Evolutionary conservation across 2,113 vertebrate genomes (phyloP).

Genomic region (Laticauda laticaudata): DNA sequence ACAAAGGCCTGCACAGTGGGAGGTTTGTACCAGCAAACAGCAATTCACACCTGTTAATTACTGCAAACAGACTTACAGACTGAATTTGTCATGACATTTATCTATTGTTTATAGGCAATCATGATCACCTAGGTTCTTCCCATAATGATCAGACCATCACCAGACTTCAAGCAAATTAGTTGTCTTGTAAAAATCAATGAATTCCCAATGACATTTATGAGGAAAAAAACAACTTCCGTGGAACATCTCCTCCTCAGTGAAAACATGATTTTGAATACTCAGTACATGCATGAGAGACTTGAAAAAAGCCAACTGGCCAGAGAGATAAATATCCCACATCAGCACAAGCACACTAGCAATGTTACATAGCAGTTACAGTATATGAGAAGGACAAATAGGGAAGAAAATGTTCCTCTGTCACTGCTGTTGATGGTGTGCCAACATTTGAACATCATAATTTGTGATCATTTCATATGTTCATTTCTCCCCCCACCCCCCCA

Average conservation of each 20-base stretch:
- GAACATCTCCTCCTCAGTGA: neutral
- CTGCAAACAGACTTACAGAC: constrained; percentile 18
- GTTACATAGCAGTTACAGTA: neutral
- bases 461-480: neutral
- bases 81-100: constrained; percentile 2
- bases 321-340: neutral
- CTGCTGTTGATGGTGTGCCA: neutral
- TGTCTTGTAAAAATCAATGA: constrained; percentile 38
- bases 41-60: constrained; percentile 62
- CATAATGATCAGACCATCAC: constrained; percentile 24
- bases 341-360: neutral
- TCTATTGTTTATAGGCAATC: constrained; percentile 46
- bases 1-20: constrained; percentile 36
- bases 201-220: constrained; percentile 14
- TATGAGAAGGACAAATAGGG: neutral
- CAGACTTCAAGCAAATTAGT: constrained; percentile 21
- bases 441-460: neutral
- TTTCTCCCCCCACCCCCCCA: too few relatives aligned
- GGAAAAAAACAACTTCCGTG: neutral
- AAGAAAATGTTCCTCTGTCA: neutral
- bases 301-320: neutral
- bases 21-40: constrained; percentile 49
- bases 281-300: neutral
- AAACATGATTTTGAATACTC: neutral
- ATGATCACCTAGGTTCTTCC: constrained; percentile 19